Base-by-base conservation (phyloP, 2,113 vertebrate species). In the Cynocephalus volans region DNA sequence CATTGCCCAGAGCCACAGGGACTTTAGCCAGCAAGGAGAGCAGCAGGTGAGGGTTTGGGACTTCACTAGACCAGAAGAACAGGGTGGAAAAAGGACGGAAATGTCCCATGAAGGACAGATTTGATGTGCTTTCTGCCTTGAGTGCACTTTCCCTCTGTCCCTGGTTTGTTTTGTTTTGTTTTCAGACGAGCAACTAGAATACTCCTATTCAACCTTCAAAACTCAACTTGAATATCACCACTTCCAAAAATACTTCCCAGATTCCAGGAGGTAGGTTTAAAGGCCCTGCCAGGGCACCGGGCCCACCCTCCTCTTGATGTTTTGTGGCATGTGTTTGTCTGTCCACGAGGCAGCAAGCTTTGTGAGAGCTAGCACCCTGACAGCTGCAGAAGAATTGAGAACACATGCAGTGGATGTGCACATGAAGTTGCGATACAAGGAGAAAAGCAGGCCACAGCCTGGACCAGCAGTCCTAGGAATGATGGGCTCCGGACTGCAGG, bases 381-480 rank as follows among this genome's bases (percentile, higher is more conserved):
- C 70, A 14, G 0, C 1, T 2, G 2, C 0, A 1, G 65, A 56
- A 56, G 19, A 15, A 23, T 1, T 24, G 7, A 8, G n/a, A 28
- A 4, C 7, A 60, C 69, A 15, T 0, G 11, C 50, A 23, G 18
- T 3, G 10, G 17, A 4, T 4, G 21, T 5, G 3, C 1, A 1
- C 21, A 1, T 21, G 50, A 31, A 50, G 8, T 19, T 13, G 2
- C 8, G 31, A 15, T 0, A 11, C 26, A 45, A 24, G 65, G 24
- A 54, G 45, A 23, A 26, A 48, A 12, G 50, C 18, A 21, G 56
- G 12, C 13, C 58, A 17, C 26, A 60, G 5, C 60, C n/a, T 24
- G 33, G 41, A 21, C 26, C 19, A 21, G 48, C 13, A 7, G 31
- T 14, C 54, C 31, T n/a, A 62, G 13, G 67, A 95, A 6, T 69